Percentiles rank a stretch among this genome's conserved stretches.
These are phyloP conservation scores for Littorina saxatilis DNA, from an alignment of 1,140 invertebrate genomes.

Conservation along the genomic window DNA sequence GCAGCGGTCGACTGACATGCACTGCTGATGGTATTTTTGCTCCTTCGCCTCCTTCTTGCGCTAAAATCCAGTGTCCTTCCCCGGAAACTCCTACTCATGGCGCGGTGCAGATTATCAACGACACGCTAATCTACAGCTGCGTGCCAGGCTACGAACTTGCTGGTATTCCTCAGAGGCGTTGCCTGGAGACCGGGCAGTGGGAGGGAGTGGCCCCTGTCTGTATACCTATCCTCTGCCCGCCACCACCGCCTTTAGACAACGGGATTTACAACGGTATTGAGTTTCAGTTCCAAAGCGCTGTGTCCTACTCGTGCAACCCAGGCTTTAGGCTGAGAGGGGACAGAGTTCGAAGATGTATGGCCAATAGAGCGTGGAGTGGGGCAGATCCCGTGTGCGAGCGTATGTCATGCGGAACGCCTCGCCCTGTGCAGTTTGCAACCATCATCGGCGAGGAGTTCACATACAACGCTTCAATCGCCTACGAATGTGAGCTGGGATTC, in stretches of 20 bases:
- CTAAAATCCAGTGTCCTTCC: constrained; percentile 76
- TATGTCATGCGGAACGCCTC: constrained; percentile 60
- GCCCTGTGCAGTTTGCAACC: constrained; percentile 46
- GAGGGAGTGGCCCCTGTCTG: constrained; percentile 81
- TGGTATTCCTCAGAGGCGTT: constrained; percentile 60
- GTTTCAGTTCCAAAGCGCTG: constrained; percentile 77
- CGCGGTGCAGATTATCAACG: constrained; percentile 89
- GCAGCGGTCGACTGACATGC: constrained; percentile 61
- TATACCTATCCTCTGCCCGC: constrained; percentile 73
- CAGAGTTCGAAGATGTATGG: constrained; percentile 47
- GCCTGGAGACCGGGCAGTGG: constrained; percentile 70
- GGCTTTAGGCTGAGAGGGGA: constrained; percentile 53
- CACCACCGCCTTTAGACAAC: constrained; percentile 45
- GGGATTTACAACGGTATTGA: constrained; percentile 45
- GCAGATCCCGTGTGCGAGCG: constrained; percentile 53
- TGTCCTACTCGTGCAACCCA: constrained; percentile 84
- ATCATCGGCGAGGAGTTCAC: constrained; percentile 66
- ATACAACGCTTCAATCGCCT: constrained; percentile 51
- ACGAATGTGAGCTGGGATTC: constrained; percentile 68
- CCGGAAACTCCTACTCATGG: constrained; percentile 81
- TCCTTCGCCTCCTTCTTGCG: constrained; percentile 65
- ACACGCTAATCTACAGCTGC: constrained; percentile 79
- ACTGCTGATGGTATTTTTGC: constrained; percentile 55
- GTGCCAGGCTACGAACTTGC: constrained; percentile 63
- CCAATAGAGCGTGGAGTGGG: constrained; percentile 76